Evolutionary conservation across 2,888 invertebrate genomes (phyloP), one percentile per base, ranked within the genome.

Genomic region (Rutpela maculata): DNA sequence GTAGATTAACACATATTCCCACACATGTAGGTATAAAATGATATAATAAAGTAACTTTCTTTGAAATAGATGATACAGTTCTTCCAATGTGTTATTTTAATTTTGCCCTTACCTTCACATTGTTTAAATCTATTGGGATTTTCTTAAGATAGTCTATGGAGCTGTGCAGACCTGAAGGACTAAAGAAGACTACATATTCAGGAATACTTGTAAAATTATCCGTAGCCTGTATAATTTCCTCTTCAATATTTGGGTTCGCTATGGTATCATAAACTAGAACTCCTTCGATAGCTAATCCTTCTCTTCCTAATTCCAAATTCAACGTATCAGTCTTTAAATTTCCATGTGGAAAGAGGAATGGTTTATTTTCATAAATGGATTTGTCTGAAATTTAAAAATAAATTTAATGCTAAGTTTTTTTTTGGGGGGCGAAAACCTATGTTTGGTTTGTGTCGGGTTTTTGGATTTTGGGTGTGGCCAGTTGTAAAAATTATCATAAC

Each of bases 101-200:
- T 43, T 67, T 63, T 63, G 77, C 50, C 22, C 74, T 76, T 78
- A 88, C 87, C 84, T 87, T 86, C 10, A 86, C 76, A 68, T 80
- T 62, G 19, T 78, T 50, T 70, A 86, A 80, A 75, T 86, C 83
- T 19, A 81, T 35, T 62, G 82, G 76, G 66, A 86, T 18, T 62
- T 88, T 88, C 75, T 86, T 88, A 19, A 92, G 88, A 81, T 90
- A 88, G 0, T 90, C 89, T 55, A 90, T 80, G 0, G 90, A 89
- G 83, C 89, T 91, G 72, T 90, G 90, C 0, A 92, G 89, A 19
- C 92, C 93, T 6, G 93, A 93, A 0, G 93, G 93, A 82, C 93
- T 93, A 81, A 93, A 93, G 87, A 92, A 93, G 1, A 92, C 91
- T 55, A 92, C 83, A 85, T 88, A 92, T 82, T 92, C 91, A 0